A percentile compares a stretch with the other conserved stretches of the same genome.
phyloP scores from a whole-genome alignment of 2,113 vertebrate genomes.

The Ailurus styani region DNA sequence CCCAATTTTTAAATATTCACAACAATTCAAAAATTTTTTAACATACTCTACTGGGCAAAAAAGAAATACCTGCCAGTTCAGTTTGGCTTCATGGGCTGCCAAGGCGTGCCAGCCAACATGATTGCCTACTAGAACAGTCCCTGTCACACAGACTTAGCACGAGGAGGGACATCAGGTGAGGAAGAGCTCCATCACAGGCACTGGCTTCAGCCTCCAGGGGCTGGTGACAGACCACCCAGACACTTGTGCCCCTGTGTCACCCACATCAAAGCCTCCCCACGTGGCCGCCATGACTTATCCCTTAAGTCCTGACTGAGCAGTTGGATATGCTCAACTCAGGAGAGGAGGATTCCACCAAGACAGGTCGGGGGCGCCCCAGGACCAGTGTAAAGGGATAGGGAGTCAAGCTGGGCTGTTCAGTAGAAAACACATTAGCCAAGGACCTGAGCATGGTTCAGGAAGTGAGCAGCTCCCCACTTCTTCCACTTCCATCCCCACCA shows the following conservation, averaged over 20 bases:
- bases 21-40: neutral
- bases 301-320: neutral
- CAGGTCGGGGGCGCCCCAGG: neutral
- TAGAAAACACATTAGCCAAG: neutral
- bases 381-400: neutral
- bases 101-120: neutral
- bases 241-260: neutral
- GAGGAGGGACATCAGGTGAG: neutral
- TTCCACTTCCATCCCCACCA: no score
- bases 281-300: neutral
- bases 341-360: neutral
- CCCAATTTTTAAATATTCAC: neutral
- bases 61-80: neutral
- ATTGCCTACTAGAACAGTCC: neutral
- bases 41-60: neutral
- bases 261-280: neutral
- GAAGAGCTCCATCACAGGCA: neutral
- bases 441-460: neutral
- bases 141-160: neutral
- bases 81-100: fast-evolving
- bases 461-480: neutral
- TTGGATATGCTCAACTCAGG: neutral
- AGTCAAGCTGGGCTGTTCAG: neutral
- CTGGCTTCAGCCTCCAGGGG: neutral
- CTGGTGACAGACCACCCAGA: neutral